Conservation (phyloP, 2,888 invertebrate species). For the Gastrophysa polygoni region DNA sequence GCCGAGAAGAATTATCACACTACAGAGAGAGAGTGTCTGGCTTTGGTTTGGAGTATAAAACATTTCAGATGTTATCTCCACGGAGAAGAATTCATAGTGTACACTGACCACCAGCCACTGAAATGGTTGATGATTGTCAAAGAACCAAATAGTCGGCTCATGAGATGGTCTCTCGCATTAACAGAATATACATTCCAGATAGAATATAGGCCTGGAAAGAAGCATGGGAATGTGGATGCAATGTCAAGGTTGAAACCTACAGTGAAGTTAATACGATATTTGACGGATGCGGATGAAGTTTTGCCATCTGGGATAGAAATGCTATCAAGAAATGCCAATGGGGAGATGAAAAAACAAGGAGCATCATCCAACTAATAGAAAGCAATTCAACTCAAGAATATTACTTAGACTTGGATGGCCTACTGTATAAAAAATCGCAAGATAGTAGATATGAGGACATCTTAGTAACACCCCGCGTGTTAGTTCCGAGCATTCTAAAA, state of each 20-base stretch:
- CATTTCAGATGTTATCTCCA: slow-evolving; percentile 32
- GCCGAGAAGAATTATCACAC: slow-evolving; percentile 32
- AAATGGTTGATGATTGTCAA: slow-evolving; percentile 30
- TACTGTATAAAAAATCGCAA: not conserved
- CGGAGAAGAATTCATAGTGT: slow-evolving; percentile 25
- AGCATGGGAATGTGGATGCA: slow-evolving; percentile 30
- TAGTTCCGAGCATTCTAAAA: slow-evolving; percentile 20
- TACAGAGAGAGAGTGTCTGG: slow-evolving; percentile 31
- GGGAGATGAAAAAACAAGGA: not conserved
- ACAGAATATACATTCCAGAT: slow-evolving; percentile 30
- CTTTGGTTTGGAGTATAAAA: slow-evolving; percentile 32
- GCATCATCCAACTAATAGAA: not conserved
- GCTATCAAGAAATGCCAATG: not conserved
- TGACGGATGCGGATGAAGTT: not conserved
- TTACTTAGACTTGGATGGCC: slow-evolving; percentile 14
- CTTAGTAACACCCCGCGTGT: not conserved
- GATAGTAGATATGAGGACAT: not conserved
- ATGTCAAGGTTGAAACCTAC: slow-evolving; percentile 24
- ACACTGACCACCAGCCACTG: slow-evolving; percentile 33
- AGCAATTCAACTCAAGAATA: not conserved
- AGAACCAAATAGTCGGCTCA: slow-evolving; percentile 28
- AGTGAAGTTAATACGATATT: not conserved
- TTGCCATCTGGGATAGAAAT: slow-evolving; percentile 17
- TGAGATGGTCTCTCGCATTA: slow-evolving; percentile 30
- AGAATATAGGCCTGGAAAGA: slow-evolving; percentile 27